Percentiles rank a stretch among this genome's conserved stretches.
These are phyloP conservation scores for Gnatocerus cornutus DNA, from an alignment of 2,888 invertebrate genomes.

Conservation along the genomic window DNA sequence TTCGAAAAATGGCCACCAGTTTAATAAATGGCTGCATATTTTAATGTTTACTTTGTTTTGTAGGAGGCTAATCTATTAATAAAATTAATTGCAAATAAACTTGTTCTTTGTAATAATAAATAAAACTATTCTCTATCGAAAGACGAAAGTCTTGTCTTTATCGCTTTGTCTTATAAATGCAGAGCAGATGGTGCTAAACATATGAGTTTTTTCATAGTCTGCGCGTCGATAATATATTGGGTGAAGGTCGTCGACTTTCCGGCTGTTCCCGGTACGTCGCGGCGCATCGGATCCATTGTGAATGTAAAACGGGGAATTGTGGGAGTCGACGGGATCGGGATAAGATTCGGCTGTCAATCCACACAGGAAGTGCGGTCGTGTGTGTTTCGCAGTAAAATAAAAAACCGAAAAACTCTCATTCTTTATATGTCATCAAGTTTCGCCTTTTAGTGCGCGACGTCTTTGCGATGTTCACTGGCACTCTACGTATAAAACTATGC, in stretches of 20 bases:
- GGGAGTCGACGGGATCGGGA: conserved; percentile 48
- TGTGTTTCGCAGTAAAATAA: conserved; percentile 7
- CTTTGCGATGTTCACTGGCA: conserved; percentile 92
- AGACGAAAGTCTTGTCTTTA: not conserved
- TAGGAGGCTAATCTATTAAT: too few relatives aligned
- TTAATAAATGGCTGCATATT: too few relatives aligned
- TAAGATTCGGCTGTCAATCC: conserved; percentile 43
- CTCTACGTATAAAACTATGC: conserved; percentile 96
- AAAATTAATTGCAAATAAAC: too few relatives aligned
- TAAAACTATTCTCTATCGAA: too few relatives aligned
- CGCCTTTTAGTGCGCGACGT: conserved; percentile 17
- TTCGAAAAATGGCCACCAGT: too few relatives aligned
- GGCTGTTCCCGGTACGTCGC: conserved; percentile 42
- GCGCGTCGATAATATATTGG: conserved; percentile 31
- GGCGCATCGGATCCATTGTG: conserved; percentile 48
- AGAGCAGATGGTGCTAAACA: conserved; percentile 1
- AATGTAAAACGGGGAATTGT: conserved; percentile 47
- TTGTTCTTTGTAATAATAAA: too few relatives aligned
- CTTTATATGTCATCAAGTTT: conserved; percentile 10
- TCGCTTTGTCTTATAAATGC: too few relatives aligned
- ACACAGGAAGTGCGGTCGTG: conserved; percentile 30
- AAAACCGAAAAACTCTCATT: conserved; percentile 9
- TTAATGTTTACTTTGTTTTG: too few relatives aligned
- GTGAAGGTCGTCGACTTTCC: conserved; percentile 46
- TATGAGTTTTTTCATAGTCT: conserved; percentile 18